Base-by-base conservation (phyloP, 2,797 vertebrate species). In the Mus spretus region DNA sequence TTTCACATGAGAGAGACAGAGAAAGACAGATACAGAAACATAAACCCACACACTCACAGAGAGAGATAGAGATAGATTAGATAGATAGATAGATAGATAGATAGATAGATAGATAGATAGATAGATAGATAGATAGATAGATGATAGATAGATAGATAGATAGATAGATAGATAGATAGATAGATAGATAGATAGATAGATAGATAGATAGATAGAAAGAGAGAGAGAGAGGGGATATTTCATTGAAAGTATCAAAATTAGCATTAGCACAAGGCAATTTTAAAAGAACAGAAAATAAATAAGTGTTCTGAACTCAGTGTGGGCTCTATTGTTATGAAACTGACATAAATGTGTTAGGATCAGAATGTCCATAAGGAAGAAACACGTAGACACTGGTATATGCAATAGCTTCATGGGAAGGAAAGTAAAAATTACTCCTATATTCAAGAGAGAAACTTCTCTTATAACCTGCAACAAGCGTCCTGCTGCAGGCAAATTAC, bases 201-300 rank as follows among this genome's bases (percentile, higher is more conserved):
- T 6, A 63, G 61, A 14, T 14, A 70, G 31, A 70, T 6, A 34
- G 8, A 53, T 34, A 50, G 50, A 50, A 50, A 50, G 50, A 50
- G 50, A 50, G 47, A 47, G 47, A 47, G 47, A 47, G 47, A 47
- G 47, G 47, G 44, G 44, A 44, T 44, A 44, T 44, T 79, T 50
- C 17, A 75, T 26, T 57, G 55, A 59, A 8, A 28, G 8, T 40
- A 0, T 53, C 5, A 78, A 57, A 75, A 67, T 12, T 47, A 31
- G 0, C 6, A 67, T 12, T 47, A 31, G 0, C 6, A 50, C 3
- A n/a, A 55, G 26, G 19, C 0, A 82, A 50, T 40, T 0, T 77
- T 65, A 65, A 72, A 80, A 81, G 13, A 17, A 0, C 20, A 28
- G 31, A 37, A 6, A 6, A 59, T 40, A 13, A 63, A 14, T 37